Evolutionary conservation across 1,140 invertebrate species (phyloP).

Genomic region (Aphelinus atriplicis): DNA sequence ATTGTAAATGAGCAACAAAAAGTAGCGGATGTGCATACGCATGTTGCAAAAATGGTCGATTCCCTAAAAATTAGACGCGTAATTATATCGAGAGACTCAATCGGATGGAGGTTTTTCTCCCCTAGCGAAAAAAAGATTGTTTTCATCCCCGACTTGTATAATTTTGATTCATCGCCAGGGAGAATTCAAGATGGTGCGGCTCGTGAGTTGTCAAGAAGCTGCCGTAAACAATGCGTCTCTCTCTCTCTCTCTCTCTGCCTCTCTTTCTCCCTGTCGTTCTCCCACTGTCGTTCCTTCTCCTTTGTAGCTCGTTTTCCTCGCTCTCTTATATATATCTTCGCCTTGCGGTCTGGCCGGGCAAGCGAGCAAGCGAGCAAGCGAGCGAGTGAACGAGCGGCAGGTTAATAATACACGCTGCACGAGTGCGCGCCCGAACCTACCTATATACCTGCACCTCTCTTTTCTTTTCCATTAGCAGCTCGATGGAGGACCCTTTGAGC

Average conservation of each 20-base stretch:
- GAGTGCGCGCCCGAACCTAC: not conserved
- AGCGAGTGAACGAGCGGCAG: not conserved
- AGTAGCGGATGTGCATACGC: too few species aligned
- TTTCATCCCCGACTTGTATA: too few species aligned
- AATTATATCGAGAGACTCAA: too few species aligned
- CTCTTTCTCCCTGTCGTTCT: not conserved
- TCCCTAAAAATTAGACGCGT: too few species aligned
- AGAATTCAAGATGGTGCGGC: not conserved
- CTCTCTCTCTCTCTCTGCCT: not conserved
- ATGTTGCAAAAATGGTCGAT: too few species aligned
- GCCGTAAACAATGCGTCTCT: constrained; percentile 25
- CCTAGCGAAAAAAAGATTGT: too few species aligned
- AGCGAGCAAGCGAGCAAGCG: too few species aligned
- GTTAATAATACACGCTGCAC: constrained; percentile 16
- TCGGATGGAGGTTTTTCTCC: too few species aligned
- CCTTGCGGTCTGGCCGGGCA: constrained; percentile 14
- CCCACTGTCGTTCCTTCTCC: constrained; percentile 29
- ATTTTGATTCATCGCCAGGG: not conserved
- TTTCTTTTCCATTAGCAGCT: constrained; percentile 35
- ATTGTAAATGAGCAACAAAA: too few species aligned
- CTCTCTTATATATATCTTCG: constrained; percentile 42
- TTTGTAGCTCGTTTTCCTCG: constrained; percentile 34
- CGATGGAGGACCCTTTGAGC: constrained; percentile 26
- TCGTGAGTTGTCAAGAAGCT: constrained; percentile 32
- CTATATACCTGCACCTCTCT: constrained; percentile 6